Evolutionary conservation across 2,797 vertebrate species (phyloP), one percentile per base, ranked within the genome.

Genomic region (Manis javanica): DNA sequence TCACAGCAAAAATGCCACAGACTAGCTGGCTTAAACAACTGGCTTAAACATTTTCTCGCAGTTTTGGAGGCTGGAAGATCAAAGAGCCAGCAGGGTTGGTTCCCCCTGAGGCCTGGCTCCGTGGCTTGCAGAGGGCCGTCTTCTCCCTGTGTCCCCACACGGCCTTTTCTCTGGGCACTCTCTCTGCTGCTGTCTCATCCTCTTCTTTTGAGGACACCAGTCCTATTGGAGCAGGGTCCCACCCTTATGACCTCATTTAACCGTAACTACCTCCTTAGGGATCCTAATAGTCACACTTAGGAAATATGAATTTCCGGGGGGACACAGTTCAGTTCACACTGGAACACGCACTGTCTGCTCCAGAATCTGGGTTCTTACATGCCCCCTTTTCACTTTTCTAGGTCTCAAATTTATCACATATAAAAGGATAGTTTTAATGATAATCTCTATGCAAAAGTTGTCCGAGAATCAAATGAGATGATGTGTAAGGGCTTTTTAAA

Each of bases 101-200:
- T 51, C 37, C 69, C 63, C 57, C 86, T 21, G 68, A 53, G 37
- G 74, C n/a, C 31, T 75, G 46, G 11, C 31, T 68, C 49, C 87
- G n/a, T 8, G 34, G 26, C 8, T 23, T 4, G 19, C 7, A 39
- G 59, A 15, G 0, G 7, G 7, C 39, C 3, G 1, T 19, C 59
- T 23, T 61, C 68, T 53, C 16, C 18, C 16, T 21, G 23, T 29
- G 3, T 39, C 46, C 26, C 2, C 42, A 11, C 23, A 1, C 8
- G 46, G 59, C 13, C 81, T 34, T 55, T 6, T 21, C 34, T 11
- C 42, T 37, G 83, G 9, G 31, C n/a, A n/a, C 24, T 7, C 5
- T 19, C 4, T 21, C 53, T 39, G 24, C 46, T 29, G 18, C 18
- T 2, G 2, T 51, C 59, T 46, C 29, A 51, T 39, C 59, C 24